A percentile compares a stretch with the other conserved stretches of the same genome.
Evolutionary conservation across 2,113 vertebrate genomes (phyloP).

Genomic region (Atherinomorus stipes): DNA sequence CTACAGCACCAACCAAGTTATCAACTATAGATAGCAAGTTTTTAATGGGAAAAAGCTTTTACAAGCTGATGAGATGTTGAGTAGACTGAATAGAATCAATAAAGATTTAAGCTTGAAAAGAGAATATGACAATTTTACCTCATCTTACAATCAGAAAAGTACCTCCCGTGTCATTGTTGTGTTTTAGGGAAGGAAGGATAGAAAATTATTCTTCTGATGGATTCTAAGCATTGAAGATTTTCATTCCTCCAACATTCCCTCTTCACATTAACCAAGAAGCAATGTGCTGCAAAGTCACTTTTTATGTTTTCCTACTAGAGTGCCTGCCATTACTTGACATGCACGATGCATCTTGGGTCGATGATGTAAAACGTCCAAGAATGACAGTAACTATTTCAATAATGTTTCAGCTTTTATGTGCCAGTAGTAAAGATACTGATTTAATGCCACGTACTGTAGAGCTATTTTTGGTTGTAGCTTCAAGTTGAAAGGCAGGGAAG

Average conservation of each 20-base stretch:
- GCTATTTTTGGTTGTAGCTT: too few species aligned
- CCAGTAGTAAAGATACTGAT: too few species aligned
- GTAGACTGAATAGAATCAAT: conserved; percentile 41
- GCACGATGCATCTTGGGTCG: neutral
- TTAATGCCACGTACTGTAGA: too few species aligned
- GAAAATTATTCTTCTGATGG: too few species aligned
- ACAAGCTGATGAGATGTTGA: conserved; percentile 48
- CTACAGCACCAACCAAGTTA: conserved; percentile 34
- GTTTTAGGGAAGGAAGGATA: too few species aligned
- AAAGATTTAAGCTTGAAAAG: conserved; percentile 12
- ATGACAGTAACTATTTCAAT: too few species aligned
- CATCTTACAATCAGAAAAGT: conserved; percentile 27
- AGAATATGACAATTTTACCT: conserved; percentile 22
- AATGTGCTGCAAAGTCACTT: neutral
- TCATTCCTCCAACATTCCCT: too few species aligned
- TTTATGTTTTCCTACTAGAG: neutral
- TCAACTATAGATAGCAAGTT: conserved; percentile 31
- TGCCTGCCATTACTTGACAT: neutral
- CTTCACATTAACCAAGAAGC: too few species aligned
- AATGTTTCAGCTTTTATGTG: too few species aligned
- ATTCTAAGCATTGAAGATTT: too few species aligned
- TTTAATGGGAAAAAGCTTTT: conserved; percentile 37
- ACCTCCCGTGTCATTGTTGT: conserved; percentile 2
- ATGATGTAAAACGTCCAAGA: neutral
- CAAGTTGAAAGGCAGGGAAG: too few species aligned